Percentiles rank a stretch among this genome's conserved stretches.
These are phyloP conservation scores for Gryon sp. DNA, from an alignment of 1,140 invertebrate species.

Conservation along the genomic window DNA sequence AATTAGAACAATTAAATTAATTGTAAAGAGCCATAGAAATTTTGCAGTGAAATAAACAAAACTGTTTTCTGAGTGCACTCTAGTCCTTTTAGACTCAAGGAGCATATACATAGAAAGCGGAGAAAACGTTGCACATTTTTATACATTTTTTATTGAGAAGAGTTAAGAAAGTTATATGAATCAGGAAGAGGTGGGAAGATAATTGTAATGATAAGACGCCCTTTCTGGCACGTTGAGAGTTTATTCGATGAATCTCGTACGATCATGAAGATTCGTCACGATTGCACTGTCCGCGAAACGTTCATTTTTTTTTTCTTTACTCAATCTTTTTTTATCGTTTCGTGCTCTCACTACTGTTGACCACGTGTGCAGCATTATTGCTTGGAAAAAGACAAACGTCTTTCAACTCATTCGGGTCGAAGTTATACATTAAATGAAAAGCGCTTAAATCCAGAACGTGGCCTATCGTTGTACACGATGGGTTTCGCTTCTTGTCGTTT, in stretches of 20 bases:
- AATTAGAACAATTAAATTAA: slow-evolving; percentile 48
- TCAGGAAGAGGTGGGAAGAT: slow-evolving; percentile 51
- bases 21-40: slow-evolving; percentile 35
- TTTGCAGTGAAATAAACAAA: slow-evolving; percentile 52
- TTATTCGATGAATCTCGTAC: slow-evolving; percentile 62
- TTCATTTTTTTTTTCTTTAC: slow-evolving; percentile 47
- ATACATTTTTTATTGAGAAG: slow-evolving; percentile 65
- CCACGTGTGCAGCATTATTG: slow-evolving; percentile 62
- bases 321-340: slow-evolving; percentile 58
- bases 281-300: slow-evolving; percentile 59
- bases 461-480: slow-evolving; percentile 58
- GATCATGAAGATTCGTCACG: slow-evolving; percentile 64
- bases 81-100: slow-evolving; percentile 67
- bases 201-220: slow-evolving; percentile 64
- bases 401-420: slow-evolving; percentile 49
- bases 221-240: slow-evolving; percentile 63
- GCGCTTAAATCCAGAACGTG: slow-evolving; percentile 63
- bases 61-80: slow-evolving; percentile 66
- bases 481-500: slow-evolving; percentile 66
- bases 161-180: slow-evolving; percentile 54
- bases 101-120: slow-evolving; percentile 61
- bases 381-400: slow-evolving; percentile 46
- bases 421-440: slow-evolving; percentile 61
- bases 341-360: slow-evolving; percentile 51
- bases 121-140: slow-evolving; percentile 66